These are phyloP conservation scores for Heliangelus exortis DNA, from an alignment of 2,797 vertebrate species.

Conservation along the genomic window DNA sequence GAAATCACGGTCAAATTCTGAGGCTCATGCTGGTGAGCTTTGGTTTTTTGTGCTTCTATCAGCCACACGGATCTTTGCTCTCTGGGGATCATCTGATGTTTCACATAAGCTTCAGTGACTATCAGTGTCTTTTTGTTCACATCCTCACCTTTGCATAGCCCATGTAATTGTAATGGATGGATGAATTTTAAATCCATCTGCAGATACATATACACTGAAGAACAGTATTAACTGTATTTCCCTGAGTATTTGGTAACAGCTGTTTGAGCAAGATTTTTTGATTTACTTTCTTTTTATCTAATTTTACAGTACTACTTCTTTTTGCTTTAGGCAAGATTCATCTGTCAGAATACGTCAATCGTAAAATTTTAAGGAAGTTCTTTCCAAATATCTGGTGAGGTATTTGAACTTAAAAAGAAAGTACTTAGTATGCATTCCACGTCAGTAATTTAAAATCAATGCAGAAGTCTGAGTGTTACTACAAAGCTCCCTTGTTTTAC, in stretches of 20 bases:
- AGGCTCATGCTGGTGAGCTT: neutral
- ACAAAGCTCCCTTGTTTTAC: neutral
- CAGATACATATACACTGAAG: neutral
- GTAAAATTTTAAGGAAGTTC: neutral
- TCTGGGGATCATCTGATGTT: neutral
- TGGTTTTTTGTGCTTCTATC: neutral
- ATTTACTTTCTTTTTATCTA: slow-evolving; percentile 10
- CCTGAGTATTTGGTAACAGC: slow-evolving; percentile 25
- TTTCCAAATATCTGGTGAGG: neutral
- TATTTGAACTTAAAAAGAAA: neutral
- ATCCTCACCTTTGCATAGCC: neutral
- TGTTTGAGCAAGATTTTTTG: slow-evolving; percentile 15
- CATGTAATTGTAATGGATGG: slow-evolving; percentile 14
- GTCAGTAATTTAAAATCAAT: neutral
- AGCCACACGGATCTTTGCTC: neutral
- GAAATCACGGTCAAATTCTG: neutral
- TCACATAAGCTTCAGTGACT: neutral
- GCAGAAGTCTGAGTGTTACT: neutral
- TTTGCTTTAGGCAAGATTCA: neutral
- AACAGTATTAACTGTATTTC: neutral
- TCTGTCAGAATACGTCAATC: neutral
- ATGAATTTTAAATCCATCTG: slow-evolving; percentile 48
- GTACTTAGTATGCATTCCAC: neutral
- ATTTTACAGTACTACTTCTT: neutral
- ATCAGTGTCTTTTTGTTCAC: neutral